Evolutionary conservation across 2,888 invertebrate species (phyloP).

Genomic region (Diabrotica balteata): DNA sequence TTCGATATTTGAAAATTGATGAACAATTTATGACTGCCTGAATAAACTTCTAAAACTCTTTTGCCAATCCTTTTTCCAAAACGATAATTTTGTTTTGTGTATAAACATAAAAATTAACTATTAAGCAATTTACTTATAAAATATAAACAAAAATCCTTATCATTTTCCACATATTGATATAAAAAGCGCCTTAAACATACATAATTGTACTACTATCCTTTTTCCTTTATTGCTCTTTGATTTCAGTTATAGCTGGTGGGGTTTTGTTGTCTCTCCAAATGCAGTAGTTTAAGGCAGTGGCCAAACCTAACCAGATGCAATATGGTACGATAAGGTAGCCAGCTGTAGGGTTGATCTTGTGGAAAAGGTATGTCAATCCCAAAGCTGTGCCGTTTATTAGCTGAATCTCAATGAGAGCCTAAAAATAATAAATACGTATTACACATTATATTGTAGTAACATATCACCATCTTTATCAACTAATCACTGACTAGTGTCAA

Average conservation of each 20-base stretch:
- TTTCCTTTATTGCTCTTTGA: constrained; percentile 26
- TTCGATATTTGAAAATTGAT: too few species aligned
- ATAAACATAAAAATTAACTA: too few species aligned
- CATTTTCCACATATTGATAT: too few species aligned
- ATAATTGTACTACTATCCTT: background rate
- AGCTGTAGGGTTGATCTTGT: constrained; percentile 69
- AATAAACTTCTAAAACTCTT: too few species aligned
- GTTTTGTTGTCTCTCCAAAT: constrained; percentile 69
- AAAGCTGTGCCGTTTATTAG: constrained; percentile 67
- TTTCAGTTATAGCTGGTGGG: constrained; percentile 5
- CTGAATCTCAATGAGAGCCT: constrained; percentile 71
- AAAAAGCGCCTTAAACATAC: background rate
- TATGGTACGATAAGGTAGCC: constrained; percentile 78
- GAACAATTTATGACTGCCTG: too few species aligned
- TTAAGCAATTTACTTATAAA: too few species aligned
- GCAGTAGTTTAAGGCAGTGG: constrained; percentile 71
- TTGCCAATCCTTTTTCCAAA: too few species aligned
- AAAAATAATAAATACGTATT: constrained; percentile 44
- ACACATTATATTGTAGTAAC: too few species aligned
- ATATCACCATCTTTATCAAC: too few species aligned
- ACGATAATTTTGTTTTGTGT: too few species aligned
- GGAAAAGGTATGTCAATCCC: constrained; percentile 67
- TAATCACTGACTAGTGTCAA: too few species aligned
- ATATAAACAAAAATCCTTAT: too few species aligned
- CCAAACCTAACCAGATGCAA: constrained; percentile 75